Evolutionary conservation across 2,113 vertebrate genomes (phyloP), one percentile per base, ranked within the genome.

Genomic region (Siphamia tubifer): DNA sequence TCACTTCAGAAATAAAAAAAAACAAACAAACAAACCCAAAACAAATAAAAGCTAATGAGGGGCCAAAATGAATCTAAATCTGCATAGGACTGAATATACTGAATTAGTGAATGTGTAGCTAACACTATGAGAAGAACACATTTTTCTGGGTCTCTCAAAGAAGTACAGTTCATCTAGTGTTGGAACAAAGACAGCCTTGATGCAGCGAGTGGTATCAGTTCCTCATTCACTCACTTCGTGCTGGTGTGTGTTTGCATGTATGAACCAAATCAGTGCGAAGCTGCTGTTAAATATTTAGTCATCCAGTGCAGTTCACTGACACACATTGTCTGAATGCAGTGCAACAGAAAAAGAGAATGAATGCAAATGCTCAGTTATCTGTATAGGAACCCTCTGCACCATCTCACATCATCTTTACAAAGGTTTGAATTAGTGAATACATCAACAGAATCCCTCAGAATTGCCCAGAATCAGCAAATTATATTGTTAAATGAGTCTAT

Each of bases 111-210:
- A n/a, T n/a, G n/a, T n/a, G n/a, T n/a, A n/a, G n/a, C n/a, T n/a
- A n/a, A n/a, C n/a, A n/a, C n/a, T n/a, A n/a, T n/a, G n/a, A n/a
- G n/a, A n/a, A n/a, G n/a, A n/a, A n/a, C n/a, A n/a, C n/a, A n/a
- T n/a, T 79, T 64, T 47, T 58, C 38, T 67, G 11, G 31, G 44
- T 65, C 36, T 48, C 42, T 13, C 23, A 24, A 42, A 12, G 40
- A 54, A 66, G 45, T 69, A 86, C 65, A 68, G 58, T 63, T 10
- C 11, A 58, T 31, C 53, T 48, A 81, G 60, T 85, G 67, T 35
- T 19, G 36, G 61, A 63, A 87, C 86, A 90, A 85, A 58, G 49
- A 44, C 45, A 25, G 70, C 73, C 72, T 79, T 86, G 77, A 84
- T 12, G 5, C 34, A 36, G 16, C 52, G 55, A 58, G 25, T 3